Evolutionary conservation across 2,888 invertebrate species (phyloP).

Genomic region (Dorcus parallelipipedus): DNA sequence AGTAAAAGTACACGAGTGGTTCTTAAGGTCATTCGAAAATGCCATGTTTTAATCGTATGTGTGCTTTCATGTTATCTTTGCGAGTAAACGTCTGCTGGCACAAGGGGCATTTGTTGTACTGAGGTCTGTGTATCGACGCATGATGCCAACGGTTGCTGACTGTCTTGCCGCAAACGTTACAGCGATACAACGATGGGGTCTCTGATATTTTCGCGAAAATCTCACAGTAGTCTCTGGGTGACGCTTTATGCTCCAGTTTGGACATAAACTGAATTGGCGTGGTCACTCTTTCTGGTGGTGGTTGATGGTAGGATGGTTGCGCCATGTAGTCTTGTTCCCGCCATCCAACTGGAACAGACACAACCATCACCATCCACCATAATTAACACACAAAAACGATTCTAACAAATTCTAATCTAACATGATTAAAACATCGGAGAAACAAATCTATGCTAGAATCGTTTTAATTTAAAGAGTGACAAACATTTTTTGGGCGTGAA

Average conservation of each 20-base stretch:
- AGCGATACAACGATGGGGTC: constrained; percentile 52
- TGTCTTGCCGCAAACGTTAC: constrained; percentile 62
- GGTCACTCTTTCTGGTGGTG: constrained; percentile 14
- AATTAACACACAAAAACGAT: background rate
- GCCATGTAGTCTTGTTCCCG: constrained; percentile 35
- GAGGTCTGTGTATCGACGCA: constrained; percentile 62
- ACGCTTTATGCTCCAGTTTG: constrained; percentile 21
- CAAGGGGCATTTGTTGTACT: constrained; percentile 60
- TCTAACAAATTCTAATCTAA: background rate
- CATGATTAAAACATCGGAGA: too few species aligned
- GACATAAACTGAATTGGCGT: background rate
- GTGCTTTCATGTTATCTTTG: constrained; percentile 65
- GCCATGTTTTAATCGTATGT: constrained; percentile 61
- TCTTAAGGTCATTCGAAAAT: constrained; percentile 1
- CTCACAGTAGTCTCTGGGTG: constrained; percentile 37
- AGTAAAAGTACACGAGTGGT: too few species aligned
- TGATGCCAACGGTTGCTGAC: constrained; percentile 68
- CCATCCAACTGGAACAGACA: constrained; percentile 44
- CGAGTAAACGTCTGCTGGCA: constrained; percentile 62
- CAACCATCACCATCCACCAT: constrained; percentile 21
- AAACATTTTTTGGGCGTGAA: too few species aligned
- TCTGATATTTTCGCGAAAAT: constrained; percentile 39
- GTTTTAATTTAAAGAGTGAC: too few species aligned
- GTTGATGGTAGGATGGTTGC: constrained; percentile 27
- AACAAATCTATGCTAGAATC: too few species aligned